Evolutionary conservation across 2,113 vertebrate species (phyloP).

Genomic region (Apteryx mantelli): DNA sequence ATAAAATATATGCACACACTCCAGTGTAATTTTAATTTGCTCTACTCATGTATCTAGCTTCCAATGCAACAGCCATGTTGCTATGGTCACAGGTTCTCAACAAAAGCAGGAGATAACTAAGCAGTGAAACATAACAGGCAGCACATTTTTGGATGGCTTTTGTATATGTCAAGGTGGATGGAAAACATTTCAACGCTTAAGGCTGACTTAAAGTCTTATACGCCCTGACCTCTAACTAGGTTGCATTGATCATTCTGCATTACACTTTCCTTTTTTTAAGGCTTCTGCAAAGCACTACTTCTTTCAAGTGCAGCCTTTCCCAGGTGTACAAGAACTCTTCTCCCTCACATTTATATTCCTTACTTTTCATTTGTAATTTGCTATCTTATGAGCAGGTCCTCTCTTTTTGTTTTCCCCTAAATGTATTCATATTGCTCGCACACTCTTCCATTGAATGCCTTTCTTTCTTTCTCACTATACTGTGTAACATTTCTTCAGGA

Average conservation of each 20-base stretch:
- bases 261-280: neutral
- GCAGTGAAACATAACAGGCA: neutral
- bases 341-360: neutral
- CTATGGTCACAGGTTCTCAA: conserved; percentile 39
- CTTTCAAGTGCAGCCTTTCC: neutral
- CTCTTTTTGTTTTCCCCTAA: neutral
- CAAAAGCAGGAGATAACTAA: neutral
- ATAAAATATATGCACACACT: neutral
- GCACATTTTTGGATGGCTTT: neutral
- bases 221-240: neutral
- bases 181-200: neutral
- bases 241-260: neutral
- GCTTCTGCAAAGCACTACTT: neutral
- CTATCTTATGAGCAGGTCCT: neutral
- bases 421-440: neutral
- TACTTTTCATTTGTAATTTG: neutral
- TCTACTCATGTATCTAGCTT: neutral
- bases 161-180: neutral
- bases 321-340: neutral
- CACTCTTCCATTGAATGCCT: neutral
- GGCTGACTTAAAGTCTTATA: neutral
- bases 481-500: neutral
- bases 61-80: neutral
- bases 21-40: neutral
- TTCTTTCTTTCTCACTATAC: neutral